Base-by-base conservation (phyloP, 2,888 invertebrate genomes). In the Hymenopus coronatus region DNA sequence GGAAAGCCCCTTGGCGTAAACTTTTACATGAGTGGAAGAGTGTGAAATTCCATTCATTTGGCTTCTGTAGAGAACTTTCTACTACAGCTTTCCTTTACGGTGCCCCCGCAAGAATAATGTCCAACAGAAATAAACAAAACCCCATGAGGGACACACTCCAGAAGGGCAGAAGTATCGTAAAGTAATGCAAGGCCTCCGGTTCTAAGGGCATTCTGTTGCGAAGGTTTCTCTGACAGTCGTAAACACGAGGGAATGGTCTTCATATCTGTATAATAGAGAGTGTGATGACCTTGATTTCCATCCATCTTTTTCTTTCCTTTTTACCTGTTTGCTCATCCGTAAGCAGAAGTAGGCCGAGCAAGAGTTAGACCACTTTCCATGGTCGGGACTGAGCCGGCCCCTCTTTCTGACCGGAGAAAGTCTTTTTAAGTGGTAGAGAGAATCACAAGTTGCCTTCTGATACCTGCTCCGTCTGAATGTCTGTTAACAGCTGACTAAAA, bases 231-330 rank as follows among this genome's bases (percentile, higher is more conserved):
- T 20, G 8, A 8, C 54, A 20, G 20, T 25, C 15, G 54, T 70
- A 70, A 70, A 70, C 54, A 70, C 54, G 54, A 70, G 25, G 20
- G 54, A 70, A 70, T 6, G 54, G 25, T 20, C 54, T 70, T 70
- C 85, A 85, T 85, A 88, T 89, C 89, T 86, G 88, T 89, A 30
- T 88, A 87, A 46, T 90, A 88, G 90, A 90, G 90, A 90, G 90
- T 88, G 89, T 88, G 89, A 90, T 88, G 90, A 90, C 90, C 90
- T 90, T 90, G 90, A 90, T 90, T 89, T 89, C 88, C 88, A 86
- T 83, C 88, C 88, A 46, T 85, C 85, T 85, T 85, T 85, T 70
- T 70, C 54, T 70, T 70, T 70, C 54, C 84, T 89, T 89, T 87
- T 84, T 89, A 83, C 82, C 33, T 84, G 89, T 88, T 85, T 86